Base-by-base conservation (phyloP, 2,888 invertebrate genomes). In the Glyphotaelius pellucidus region DNA sequence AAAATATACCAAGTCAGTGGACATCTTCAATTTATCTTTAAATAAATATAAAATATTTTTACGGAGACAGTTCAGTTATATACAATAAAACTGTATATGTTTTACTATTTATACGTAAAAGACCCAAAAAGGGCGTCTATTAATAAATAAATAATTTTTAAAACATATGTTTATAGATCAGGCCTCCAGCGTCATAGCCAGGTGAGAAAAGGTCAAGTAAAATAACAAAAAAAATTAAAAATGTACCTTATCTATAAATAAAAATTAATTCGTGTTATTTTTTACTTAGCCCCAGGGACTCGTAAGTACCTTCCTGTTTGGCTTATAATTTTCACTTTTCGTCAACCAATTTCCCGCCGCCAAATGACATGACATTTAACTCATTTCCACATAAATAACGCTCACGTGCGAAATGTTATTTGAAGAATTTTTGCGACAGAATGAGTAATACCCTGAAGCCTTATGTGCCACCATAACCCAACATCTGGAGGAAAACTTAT, bases 271-370 rank as follows among this genome's bases (percentile, higher is more conserved):
- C 15, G 15, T 5, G 15, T 19, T 19, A 15, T 19, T 52, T 52
- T 52, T 19, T 3, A 19, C 67, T n/a, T 9, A 25, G 9, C 9
- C 67, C n/a, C 7, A n/a, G 67, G 25, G n/a, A 25, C 67, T 25
- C 25, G 9, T 67, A 25, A 67, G 67, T 67, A n/a, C 67, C 19
- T 67, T 67, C 4, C 67, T n/a, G 67, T 4, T n/a, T 25, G 67
- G 67, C 9, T 67, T 67, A n/a, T 67, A 67, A 81, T 81, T 81
- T 81, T 81, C 81, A 81, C 81, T 81, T 81, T 81, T 81, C 81
- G 15, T 31, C 81, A 2, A 81, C 14, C 31, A 81, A 32, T 81
- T 81, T 32, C 19, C 19, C 81, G 81, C 32, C 30, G 15, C 81
- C 32, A 81, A 19, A 31, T 31, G 81, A 81, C 15, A 4, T 32